Evolutionary conservation across 2,113 vertebrate species (phyloP), one percentile per base, ranked within the genome.

Genomic region (Passer domesticus): DNA sequence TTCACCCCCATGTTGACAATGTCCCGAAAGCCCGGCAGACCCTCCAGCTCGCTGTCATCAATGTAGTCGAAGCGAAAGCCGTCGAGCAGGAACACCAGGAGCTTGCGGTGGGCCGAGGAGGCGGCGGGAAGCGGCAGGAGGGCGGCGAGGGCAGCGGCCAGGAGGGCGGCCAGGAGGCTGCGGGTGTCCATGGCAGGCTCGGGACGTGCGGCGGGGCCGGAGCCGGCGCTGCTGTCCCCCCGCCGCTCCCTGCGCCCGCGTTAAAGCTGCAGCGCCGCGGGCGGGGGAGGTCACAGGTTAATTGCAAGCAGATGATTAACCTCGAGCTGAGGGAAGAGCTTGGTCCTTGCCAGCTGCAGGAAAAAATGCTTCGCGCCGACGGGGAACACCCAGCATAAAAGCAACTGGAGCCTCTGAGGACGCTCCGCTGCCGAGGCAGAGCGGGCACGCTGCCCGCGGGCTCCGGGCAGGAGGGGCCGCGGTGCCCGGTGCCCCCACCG

Each of bases 11-110:
- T 97, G 55, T 90, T 91, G 87, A 99, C 98, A 1, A 99, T 98
- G 69, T 98, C 97, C 55, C 93, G 95, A 77, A 99, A 99, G 30
- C 98, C 99, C 3, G 98, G 98, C 80, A 99, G 92, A 6, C 81
- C 90, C 20, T 97, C 94, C 84, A 99, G 95, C n/a, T 98, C 98
- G 52, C 96, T 75, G 30, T 98, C 98, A 6, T 98, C 97, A 68
- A 99, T 98, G 95, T 99, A 99, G 94, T 99, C 99, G 20, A 98
- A 98, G 35, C 99, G 98, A 95, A 99, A 98, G 1, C 99, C 99
- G 11, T 99, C 99, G 68, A 99, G 98, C 14, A 99, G 98, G 60
- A 99, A 98, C 16, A 99, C 95, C 55, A 99, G 96, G 35, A 99
- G 96, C 90, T 99, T 99, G 50, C 83, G 97, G 37, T 14, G 92